Conservation (phyloP, 1,140 invertebrate species). For the Eumaeus atala region DNA sequence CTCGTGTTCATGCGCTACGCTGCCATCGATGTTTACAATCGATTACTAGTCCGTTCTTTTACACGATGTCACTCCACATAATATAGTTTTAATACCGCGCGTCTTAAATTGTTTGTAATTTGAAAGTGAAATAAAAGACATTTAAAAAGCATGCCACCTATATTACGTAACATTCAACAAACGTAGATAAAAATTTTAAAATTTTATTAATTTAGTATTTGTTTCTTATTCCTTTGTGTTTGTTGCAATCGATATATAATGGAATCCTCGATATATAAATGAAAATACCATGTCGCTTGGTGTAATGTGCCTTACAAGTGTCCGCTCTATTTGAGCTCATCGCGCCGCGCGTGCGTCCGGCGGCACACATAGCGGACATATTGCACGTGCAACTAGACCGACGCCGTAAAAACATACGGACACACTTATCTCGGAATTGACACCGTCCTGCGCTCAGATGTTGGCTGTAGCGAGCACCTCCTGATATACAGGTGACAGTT, state of each 20-base stretch:
- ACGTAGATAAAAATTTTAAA: neutral
- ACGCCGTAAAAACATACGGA: conserved; percentile 59
- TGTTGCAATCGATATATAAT: neutral
- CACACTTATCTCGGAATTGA: conserved; percentile 30
- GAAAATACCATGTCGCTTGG: neutral
- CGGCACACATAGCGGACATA: conserved; percentile 66
- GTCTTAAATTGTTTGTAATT: no score
- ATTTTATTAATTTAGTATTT: no score
- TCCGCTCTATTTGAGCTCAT: conserved; percentile 61
- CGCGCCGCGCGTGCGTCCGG: conserved; percentile 47
- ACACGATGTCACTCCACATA: no score
- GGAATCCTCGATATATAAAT: neutral
- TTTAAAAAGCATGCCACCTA: no score
- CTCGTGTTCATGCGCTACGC: no score
- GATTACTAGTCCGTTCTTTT: no score
- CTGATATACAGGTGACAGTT: no score
- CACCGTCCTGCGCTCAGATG: conserved; percentile 1
- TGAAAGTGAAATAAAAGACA: no score
- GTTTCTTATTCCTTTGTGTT: no score
- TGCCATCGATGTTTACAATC: no score
- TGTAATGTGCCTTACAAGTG: conserved; percentile 25
- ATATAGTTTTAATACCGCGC: no score
- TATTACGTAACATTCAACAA: no score
- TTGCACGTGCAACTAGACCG: conserved; percentile 62
- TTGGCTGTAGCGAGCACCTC: conserved; percentile 1